These are phyloP conservation scores for Cyprinella venusta DNA, from an alignment of 2,797 vertebrate species.

Conservation along the genomic window DNA sequence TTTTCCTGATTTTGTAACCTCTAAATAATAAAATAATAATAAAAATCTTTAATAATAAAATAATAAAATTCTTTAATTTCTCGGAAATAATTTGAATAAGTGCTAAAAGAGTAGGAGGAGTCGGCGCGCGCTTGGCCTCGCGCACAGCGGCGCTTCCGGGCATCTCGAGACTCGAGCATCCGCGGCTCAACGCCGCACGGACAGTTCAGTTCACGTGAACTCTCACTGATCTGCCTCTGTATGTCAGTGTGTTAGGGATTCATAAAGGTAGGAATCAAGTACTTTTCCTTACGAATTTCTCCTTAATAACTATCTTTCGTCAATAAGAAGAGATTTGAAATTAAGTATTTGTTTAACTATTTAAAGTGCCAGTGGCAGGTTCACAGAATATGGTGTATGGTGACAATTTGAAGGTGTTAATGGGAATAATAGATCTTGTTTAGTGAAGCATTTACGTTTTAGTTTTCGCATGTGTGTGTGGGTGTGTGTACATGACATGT, in stretches of 20 bases:
- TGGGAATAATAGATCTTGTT: too few relatives aligned
- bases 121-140: constrained; percentile 40
- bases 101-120: constrained; percentile 21
- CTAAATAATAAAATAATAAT: fast-evolving
- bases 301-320: neutral
- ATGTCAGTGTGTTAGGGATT: neutral
- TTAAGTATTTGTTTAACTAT: neutral
- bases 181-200: constrained; percentile 32
- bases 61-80: neutral
- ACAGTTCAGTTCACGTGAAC: neutral
- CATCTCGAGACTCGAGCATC: constrained; percentile 44
- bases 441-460: neutral
- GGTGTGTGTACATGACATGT: too few relatives aligned
- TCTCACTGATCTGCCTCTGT: neutral
- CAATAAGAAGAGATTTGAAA: neutral
- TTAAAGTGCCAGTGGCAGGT: neutral
- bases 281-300: neutral
- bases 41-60: neutral
- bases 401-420: neutral
- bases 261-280: neutral
- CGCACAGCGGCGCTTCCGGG: constrained; percentile 65
- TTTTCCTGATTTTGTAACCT: too few relatives aligned
- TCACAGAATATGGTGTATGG: neutral
- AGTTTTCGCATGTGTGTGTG: too few relatives aligned
- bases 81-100: constrained; percentile 5